A percentile compares a stretch with the other conserved stretches of the same genome.
Conservation (phyloP, 1,140 invertebrate genomes). For the Xylocopa sonorina region DNA sequence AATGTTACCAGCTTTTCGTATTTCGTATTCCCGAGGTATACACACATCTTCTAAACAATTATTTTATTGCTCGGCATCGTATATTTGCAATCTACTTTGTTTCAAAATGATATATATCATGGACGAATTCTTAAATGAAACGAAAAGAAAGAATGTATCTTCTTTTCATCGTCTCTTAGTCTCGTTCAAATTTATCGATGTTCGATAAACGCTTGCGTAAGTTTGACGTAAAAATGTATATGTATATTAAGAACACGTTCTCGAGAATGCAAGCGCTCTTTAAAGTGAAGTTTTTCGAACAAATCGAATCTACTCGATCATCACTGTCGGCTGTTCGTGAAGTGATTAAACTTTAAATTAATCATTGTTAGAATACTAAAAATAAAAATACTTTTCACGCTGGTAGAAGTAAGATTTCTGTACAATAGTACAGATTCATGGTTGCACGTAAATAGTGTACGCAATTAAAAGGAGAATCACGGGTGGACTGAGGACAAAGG, state of each 20-base stretch:
- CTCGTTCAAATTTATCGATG: background rate
- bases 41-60: background rate
- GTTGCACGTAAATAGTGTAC: slow-evolving; percentile 11
- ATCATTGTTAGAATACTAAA: background rate
- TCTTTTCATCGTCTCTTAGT: background rate
- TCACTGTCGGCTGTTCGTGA: background rate
- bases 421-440: too few relatives aligned
- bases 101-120: slow-evolving; percentile 13
- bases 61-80: background rate
- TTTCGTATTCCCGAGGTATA: background rate
- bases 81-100: background rate
- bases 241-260: background rate
- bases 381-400: too few relatives aligned
- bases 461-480: slow-evolving; percentile 9
- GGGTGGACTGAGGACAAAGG: slow-evolving; percentile 38
- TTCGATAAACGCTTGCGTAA: background rate
- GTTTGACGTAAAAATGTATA: background rate
- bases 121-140: background rate
- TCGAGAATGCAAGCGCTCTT: background rate
- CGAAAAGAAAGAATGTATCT: background rate
- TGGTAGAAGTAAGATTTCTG: too few relatives aligned
- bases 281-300: slow-evolving; percentile 9
- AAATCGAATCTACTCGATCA: background rate
- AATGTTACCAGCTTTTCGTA: background rate
- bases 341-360: background rate